These are phyloP conservation scores for Podarcis raffonei DNA, from an alignment of 2,113 vertebrate genomes.

Conservation along the genomic window DNA sequence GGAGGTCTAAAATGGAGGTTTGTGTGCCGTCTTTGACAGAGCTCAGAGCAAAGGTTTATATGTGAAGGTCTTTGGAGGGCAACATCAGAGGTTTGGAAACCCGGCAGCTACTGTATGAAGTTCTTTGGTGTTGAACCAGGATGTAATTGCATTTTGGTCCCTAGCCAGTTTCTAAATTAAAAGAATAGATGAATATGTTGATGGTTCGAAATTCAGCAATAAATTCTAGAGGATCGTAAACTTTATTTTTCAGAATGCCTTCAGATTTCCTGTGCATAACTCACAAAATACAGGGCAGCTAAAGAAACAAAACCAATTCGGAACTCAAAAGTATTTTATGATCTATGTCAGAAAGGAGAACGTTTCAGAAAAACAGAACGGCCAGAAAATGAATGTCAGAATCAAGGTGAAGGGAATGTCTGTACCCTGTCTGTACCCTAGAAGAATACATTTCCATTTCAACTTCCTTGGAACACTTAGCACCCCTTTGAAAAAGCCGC, in stretches of 20 bases:
- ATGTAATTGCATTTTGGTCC: neutral
- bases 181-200: neutral
- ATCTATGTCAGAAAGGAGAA: neutral
- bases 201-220: neutral
- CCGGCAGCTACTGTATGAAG: neutral
- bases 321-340: neutral
- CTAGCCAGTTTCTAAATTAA: neutral
- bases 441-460: neutral
- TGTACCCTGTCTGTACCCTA: neutral
- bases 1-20: neutral
- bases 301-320: neutral
- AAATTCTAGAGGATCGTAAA: neutral
- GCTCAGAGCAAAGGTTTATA: neutral
- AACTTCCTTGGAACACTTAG: neutral
- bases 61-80: neutral
- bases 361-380: neutral
- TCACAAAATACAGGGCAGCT: neutral
- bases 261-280: neutral
- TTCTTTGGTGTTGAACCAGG: neutral
- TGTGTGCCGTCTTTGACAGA: neutral
- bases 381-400: neutral
- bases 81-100: neutral
- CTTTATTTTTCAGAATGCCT: neutral
- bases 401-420: neutral
- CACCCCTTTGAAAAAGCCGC: neutral